phyloP scores from a whole-genome alignment of 2,113 vertebrate species.

The Scatophagus argus region DNA sequence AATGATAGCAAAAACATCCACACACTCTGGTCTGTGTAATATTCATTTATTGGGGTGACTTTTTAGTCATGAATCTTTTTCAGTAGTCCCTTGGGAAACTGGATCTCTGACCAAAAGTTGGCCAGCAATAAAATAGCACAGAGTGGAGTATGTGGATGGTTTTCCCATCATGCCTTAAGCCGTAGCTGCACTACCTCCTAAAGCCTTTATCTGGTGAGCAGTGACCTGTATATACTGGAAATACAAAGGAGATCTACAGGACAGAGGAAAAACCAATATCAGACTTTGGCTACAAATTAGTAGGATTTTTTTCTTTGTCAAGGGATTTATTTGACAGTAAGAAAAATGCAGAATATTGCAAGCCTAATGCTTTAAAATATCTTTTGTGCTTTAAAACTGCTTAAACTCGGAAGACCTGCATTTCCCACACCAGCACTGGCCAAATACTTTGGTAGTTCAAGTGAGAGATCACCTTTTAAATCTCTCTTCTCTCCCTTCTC shows the following conservation, averaged over 20 bases:
- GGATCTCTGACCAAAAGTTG: not conserved
- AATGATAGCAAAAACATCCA: conserved; percentile 8
- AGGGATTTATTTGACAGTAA: conserved; percentile 19
- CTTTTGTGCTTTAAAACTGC: conserved; percentile 26
- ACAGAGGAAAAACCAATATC: conserved; percentile 2
- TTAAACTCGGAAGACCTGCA: conserved; percentile 18
- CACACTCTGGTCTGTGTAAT: not conserved
- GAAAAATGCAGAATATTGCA: conserved; percentile 1
- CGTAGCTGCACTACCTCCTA: conserved; percentile 2
- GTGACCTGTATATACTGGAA: conserved; percentile 1
- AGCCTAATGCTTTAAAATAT: conserved; percentile 24
- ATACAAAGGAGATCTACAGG: not conserved
- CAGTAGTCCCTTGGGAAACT: conserved; percentile 6
- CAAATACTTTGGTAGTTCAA: conserved; percentile 64
- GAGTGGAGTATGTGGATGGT: conserved; percentile 17
- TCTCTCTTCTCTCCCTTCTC: conserved; percentile 63
- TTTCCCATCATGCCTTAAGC: conserved; percentile 28
- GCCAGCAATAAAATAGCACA: conserved; percentile 10
- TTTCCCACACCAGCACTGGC: conserved; percentile 32
- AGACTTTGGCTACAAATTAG: not conserved
- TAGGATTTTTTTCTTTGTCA: not conserved
- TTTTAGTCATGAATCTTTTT: not conserved
- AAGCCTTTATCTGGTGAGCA: conserved; percentile 3
- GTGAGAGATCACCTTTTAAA: conserved; percentile 77
- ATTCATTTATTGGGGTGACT: conserved; percentile 9